Evolutionary conservation across 2,113 vertebrate species (phyloP), one percentile per base, ranked within the genome.

Genomic region (Campylomormyrus numenius): DNA sequence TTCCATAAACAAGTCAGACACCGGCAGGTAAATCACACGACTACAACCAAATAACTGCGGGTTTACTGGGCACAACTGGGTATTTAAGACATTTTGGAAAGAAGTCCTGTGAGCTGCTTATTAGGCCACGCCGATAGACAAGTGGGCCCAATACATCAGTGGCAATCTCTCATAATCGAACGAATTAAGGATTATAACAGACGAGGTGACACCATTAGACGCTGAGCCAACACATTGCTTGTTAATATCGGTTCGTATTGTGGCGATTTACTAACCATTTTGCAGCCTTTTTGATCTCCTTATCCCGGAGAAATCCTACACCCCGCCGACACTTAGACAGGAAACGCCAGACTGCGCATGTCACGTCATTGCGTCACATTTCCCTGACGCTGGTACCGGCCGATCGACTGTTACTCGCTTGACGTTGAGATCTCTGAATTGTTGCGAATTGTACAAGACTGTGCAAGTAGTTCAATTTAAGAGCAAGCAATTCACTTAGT

Each of bases 221-320:
- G 85, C 27, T 39, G 5, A 0, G 53, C 88, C 53, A 13, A 90
- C 1, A 88, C 90, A 42, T 93, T 90, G 89, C 21, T 85, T 62
- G 91, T 77, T 46, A 3, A 89, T 90, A 58, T 19, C 89, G 2
- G 52, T 35, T 56, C 85, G 90, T 95, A 96, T 96, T 92, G 85
- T 90, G 86, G 88, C 85, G 49, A 27, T 93, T 93, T 96, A 98
- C 98, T 93, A 93, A 98, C 98, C 98, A 99, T 99, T 95, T 95
- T 97, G 95, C 92, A 93, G 95, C 96, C 93, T 94, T 96, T 94
- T 95, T 94, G 92, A 94, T 94, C 96, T 94, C 95, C 96, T 90
- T 94, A 94, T 90, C 87, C 94, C 95, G 93, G 95, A 96, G 97
- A 80, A 95, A 95, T 94, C 96, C 10, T 27, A 70, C 9, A 13